Evolutionary conservation across 2,888 invertebrate genomes (phyloP).

Genomic region (Cyclophora punctaria): DNA sequence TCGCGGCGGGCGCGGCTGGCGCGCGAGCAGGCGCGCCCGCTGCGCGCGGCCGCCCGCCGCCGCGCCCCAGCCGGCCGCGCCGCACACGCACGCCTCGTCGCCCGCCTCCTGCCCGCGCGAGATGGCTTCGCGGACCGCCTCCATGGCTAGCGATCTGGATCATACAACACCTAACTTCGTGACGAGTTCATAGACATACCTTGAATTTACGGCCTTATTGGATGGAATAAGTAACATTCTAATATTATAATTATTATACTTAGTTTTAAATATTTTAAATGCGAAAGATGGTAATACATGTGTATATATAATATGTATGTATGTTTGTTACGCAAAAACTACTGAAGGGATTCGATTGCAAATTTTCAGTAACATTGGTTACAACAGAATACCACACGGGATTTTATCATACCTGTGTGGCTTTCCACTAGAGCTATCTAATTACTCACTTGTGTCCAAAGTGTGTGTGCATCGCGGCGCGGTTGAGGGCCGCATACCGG

Average conservation of each 20-base stretch:
- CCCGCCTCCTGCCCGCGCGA: constrained; percentile 91
- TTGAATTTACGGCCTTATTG: no score
- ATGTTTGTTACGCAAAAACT: no score
- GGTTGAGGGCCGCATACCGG: constrained; percentile 92
- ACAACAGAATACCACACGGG: neutral
- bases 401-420: neutral
- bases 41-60: constrained; percentile 78
- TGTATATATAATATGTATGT: no score
- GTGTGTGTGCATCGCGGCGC: constrained; percentile 90
- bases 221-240: no score
- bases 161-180: no score
- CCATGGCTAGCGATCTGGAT: constrained; percentile 82
- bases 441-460: constrained; percentile 84
- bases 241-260: no score
- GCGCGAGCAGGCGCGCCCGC: constrained; percentile 67
- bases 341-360: no score
- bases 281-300: no score
- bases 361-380: no score
- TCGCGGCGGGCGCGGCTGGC: constrained; percentile 71
- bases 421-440: neutral
- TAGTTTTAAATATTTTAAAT: no score
- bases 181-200: no score
- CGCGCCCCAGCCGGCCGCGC: constrained; percentile 85
- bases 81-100: constrained; percentile 88
- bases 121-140: constrained; percentile 90